A percentile compares a stretch with the other conserved stretches of the same genome.
Evolutionary conservation across 2,888 invertebrate genomes (phyloP).

Genomic region (Calephelis perditalis): DNA sequence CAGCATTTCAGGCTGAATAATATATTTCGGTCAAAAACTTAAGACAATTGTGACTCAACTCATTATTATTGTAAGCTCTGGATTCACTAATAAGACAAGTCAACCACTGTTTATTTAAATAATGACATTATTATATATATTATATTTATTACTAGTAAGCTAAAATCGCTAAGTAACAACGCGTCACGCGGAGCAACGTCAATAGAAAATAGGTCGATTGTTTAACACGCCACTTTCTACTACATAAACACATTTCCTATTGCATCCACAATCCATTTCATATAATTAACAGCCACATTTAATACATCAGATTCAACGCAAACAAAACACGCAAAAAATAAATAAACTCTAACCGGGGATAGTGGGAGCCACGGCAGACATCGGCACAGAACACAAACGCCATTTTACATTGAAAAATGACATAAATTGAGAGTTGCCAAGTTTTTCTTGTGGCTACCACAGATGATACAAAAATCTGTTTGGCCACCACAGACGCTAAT

Average conservation of each 20-base stretch:
- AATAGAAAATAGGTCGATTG: slow-evolving; percentile 64
- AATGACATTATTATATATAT: too few relatives aligned
- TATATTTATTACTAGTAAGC: slow-evolving; percentile 9
- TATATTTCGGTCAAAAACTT: too few relatives aligned
- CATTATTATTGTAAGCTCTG: too few relatives aligned
- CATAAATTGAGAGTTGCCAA: slow-evolving; percentile 25
- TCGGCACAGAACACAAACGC: slow-evolving; percentile 73
- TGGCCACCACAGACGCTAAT: too few relatives aligned
- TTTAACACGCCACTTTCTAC: slow-evolving; percentile 14
- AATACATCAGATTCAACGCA: slow-evolving; percentile 4
- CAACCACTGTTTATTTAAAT: too few relatives aligned
- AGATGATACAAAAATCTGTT: background rate
- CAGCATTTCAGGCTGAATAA: too few relatives aligned
- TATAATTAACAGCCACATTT: background rate
- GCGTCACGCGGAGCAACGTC: slow-evolving; percentile 72
- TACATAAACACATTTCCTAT: slow-evolving; percentile 6
- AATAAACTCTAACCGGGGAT: slow-evolving; percentile 64
- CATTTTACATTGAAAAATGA: slow-evolving; percentile 52
- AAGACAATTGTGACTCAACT: too few relatives aligned
- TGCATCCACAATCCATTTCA: background rate
- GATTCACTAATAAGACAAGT: too few relatives aligned
- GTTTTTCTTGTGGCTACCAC: slow-evolving; percentile 21
- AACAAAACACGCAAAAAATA: slow-evolving; percentile 33
- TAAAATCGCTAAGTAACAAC: slow-evolving; percentile 45
- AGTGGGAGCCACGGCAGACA: slow-evolving; percentile 77